phyloP scores from a whole-genome alignment of 2,113 vertebrate species.

The Peucedramus taeniatus region DNA sequence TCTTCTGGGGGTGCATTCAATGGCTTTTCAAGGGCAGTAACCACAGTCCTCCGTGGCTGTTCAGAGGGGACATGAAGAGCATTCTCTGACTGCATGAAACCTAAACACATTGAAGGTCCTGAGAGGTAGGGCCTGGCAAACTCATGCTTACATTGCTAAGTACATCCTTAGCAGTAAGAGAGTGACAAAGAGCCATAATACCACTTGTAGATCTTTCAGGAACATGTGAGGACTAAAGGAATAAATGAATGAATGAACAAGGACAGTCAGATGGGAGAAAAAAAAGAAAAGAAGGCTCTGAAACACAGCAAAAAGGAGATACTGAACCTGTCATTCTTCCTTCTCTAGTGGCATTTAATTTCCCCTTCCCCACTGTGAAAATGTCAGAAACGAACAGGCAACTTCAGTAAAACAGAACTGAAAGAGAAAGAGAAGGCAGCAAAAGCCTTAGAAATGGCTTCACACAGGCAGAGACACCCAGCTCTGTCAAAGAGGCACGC shows the following conservation, averaged over 20 bases:
- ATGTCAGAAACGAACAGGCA: not conserved
- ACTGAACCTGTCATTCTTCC: not conserved
- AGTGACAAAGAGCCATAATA: not conserved
- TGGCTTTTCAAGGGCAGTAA: not conserved
- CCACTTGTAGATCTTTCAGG: not conserved
- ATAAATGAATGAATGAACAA: not conserved
- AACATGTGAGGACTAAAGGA: not conserved
- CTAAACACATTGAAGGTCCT: not conserved
- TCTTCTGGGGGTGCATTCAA: not conserved
- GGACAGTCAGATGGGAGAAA: not conserved
- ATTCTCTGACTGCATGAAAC: not conserved
- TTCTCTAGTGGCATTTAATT: constrained; percentile 8
- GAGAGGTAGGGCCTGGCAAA: not conserved
- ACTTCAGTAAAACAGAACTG: not conserved
- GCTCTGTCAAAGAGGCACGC: rapidly evolving
- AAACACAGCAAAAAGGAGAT: not conserved
- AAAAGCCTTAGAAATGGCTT: not conserved
- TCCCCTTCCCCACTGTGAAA: not conserved
- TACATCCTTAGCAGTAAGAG: not conserved
- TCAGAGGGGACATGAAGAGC: not conserved
- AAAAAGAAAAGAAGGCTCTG: not conserved
- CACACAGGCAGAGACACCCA: not conserved
- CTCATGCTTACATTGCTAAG: not conserved
- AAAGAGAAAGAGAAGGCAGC: constrained; percentile 3
- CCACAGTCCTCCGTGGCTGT: not conserved